phyloP scores from a whole-genome alignment of 2,113 vertebrate genomes.

The Brachyistius frenatus region DNA sequence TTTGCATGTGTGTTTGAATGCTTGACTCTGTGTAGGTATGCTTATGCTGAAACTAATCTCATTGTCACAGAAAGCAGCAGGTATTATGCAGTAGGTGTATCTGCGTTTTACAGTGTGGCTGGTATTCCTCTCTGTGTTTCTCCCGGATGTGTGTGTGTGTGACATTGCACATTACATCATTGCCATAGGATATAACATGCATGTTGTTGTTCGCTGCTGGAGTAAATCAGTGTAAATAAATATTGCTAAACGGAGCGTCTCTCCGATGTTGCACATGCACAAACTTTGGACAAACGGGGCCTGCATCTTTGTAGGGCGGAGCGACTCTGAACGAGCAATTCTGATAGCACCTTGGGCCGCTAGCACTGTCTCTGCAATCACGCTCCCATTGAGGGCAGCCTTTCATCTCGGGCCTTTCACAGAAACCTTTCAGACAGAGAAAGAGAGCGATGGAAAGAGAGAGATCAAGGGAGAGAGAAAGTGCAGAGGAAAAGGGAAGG shows the following conservation, averaged over 20 bases:
- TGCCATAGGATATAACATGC: constrained; percentile 5
- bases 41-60: constrained; percentile 7
- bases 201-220: not conserved
- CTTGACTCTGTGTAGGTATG: constrained; percentile 7
- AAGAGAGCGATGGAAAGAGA: constrained; percentile 60
- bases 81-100: not conserved
- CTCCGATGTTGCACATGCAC: constrained; percentile 26
- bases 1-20: not conserved
- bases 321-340: constrained; percentile 58
- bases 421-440: constrained; percentile 73
- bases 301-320: constrained; percentile 39
- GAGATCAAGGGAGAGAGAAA: constrained; percentile 57
- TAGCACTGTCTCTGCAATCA: constrained; percentile 75
- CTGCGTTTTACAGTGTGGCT: not conserved
- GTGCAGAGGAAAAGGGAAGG: constrained; percentile 51
- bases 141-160: not conserved
- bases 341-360: constrained; percentile 66
- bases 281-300: constrained; percentile 31
- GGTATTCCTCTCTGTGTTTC: not conserved
- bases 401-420: constrained; percentile 80
- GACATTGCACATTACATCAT: constrained; percentile 16
- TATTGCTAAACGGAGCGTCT: constrained; percentile 18
- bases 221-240: constrained; percentile 19
- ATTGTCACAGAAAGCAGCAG: constrained; percentile 11
- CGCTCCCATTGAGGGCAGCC: constrained; percentile 67